phyloP scores from a whole-genome alignment of 2,113 vertebrate species.

The Tichodroma muraria region DNA sequence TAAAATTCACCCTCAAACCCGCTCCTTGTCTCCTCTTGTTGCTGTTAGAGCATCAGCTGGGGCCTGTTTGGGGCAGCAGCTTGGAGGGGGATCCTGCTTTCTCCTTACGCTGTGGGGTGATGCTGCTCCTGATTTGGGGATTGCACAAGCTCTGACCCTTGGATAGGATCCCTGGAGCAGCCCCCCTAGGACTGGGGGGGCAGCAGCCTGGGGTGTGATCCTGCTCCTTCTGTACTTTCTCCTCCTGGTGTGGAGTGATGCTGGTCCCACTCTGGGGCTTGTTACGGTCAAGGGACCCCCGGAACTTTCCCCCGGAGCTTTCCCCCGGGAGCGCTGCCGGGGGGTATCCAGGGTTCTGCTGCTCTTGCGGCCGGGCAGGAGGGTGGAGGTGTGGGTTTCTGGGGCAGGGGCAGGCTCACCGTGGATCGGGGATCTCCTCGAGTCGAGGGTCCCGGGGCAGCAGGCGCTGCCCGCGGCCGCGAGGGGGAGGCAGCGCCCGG shows the following conservation, averaged over 20 bases:
- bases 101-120: accelerated
- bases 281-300: too few relatives aligned
- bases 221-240: neutral
- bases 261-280: neutral
- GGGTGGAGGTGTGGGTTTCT: neutral
- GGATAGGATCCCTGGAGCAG: neutral
- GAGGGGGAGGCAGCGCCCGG: neutral
- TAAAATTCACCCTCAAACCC: neutral
- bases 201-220: neutral
- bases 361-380: neutral
- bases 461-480: neutral
- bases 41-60: neutral
- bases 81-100: neutral
- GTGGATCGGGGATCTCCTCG: neutral
- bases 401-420: neutral
- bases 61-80: too few relatives aligned
- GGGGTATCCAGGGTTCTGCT: neutral
- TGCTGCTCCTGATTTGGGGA: accelerated
- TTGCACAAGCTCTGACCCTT: neutral
- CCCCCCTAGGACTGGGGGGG: accelerated
- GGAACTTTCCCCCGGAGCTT: too few relatives aligned
- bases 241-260: neutral
- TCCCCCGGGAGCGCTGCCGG: neutral
- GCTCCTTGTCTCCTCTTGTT: neutral
- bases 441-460: neutral